Base-by-base conservation (phyloP, 2,797 vertebrate genomes). In the Scarus forsteni region DNA sequence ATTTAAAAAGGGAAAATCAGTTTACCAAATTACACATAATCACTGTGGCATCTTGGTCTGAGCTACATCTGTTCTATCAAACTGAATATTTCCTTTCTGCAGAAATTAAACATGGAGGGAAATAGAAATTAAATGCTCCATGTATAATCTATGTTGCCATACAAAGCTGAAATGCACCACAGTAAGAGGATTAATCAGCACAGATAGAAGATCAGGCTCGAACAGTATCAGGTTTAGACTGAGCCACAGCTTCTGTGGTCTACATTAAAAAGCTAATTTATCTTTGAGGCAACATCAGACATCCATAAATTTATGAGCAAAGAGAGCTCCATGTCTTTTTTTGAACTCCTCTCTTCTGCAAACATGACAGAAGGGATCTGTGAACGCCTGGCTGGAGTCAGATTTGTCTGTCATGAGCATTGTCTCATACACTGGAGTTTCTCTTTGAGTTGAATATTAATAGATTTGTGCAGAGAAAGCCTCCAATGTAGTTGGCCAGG, bases 131-230 rank as follows among this genome's bases (percentile, higher is more conserved):
- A 38, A 16, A 43, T 46, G 39, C 39, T 57, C 36, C 53, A 64
- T 75, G 55, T 67, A 39, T 77, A 63, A 79, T 81, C 66, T 83
- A 66, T 64, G 68, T 42, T 52, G 51, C 34, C 59, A 66, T 3
- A 49, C 56, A 66, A 77, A 77, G 64, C 48, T 56, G 62, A 74
- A 83, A 79, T 75, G 79, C 46, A 72, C 76, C 59, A 67, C 61
- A 39, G 44, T 78, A 80, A 83, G 73, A 81, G 75, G 74, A 86
- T 86, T 77, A 80, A 86, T 67, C 59, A 46, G 61, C 78, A 64
- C 73, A 65, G 70, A 85, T 56, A 63, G 52, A 64, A 80, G 58
- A 79, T 59, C 38, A 59, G 70, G 44, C 64, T 69, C 71, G 56
- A 60, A 70, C 70, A 73, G 60, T 59, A 73, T 76, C 73, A 52